Conservation (phyloP, 2,888 invertebrate species). For the Aethes cnicana region DNA sequence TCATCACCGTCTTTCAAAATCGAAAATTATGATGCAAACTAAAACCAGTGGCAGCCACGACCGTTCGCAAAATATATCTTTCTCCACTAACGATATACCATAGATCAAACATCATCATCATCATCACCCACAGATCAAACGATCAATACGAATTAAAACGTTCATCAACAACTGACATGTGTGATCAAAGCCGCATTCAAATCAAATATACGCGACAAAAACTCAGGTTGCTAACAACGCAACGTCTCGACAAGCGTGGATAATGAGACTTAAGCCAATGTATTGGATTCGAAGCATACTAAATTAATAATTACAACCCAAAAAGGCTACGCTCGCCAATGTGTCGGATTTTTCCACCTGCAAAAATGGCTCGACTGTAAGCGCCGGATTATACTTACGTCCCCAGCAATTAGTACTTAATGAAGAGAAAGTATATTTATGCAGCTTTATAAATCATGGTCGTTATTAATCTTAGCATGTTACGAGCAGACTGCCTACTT, state of each 20-base stretch:
- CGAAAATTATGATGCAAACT: too few species aligned
- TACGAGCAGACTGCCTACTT: too few species aligned
- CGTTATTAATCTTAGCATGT: not conserved
- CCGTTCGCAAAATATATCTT: too few species aligned
- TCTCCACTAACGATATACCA: conserved; percentile 6
- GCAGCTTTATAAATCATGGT: not conserved
- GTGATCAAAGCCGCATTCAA: conserved; percentile 58
- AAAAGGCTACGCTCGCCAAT: conserved; percentile 48
- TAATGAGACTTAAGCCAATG: conserved; percentile 63
- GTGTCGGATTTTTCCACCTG: conserved; percentile 43
- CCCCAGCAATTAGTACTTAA: not conserved
- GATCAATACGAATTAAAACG: conserved; percentile 34
- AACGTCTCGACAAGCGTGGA: conserved; percentile 73
- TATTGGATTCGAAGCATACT: conserved; percentile 74
- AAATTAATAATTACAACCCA: conserved; percentile 74
- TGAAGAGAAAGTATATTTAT: not conserved
- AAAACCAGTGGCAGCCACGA: too few species aligned
- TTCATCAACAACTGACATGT: conserved; percentile 47
- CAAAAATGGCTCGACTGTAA: conserved; percentile 4
- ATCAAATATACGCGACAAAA: conserved; percentile 64
- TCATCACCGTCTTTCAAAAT: too few species aligned
- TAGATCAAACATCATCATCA: conserved; percentile 26
- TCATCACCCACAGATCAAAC: too few species aligned
- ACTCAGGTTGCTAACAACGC: conserved; percentile 69
- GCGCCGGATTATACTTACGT: conserved; percentile 12